Conservation (phyloP, 2,888 invertebrate genomes). For the Vannuccia rotundouncinata region DNA sequence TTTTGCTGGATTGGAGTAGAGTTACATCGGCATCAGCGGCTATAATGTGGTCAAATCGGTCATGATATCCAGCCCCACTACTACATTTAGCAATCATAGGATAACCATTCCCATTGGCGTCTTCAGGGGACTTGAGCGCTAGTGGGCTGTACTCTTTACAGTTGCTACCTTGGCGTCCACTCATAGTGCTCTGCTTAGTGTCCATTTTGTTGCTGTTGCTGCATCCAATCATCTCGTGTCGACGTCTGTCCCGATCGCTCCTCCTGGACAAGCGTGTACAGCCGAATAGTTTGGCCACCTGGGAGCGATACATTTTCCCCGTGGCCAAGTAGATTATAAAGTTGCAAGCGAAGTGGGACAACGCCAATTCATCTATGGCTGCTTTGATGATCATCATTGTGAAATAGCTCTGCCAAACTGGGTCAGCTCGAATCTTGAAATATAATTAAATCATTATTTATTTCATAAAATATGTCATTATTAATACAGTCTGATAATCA, state of each 20-base stretch:
- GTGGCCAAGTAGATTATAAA: constrained; percentile 48
- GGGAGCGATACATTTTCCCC: constrained; percentile 45
- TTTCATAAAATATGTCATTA: no score
- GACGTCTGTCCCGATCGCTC: background rate
- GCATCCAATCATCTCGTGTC: no score
- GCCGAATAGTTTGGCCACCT: background rate
- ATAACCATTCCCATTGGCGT: background rate
- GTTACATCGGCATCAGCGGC: background rate
- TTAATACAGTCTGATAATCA: no score
- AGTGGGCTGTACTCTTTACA: background rate
- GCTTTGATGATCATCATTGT: constrained; percentile 41
- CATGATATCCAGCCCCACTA: background rate
- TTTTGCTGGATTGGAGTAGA: background rate
- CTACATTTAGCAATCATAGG: background rate
- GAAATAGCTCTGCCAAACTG: constrained; percentile 45
- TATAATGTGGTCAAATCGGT: background rate
- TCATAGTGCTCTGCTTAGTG: no score
- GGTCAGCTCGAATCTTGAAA: constrained; percentile 43
- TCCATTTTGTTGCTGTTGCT: no score
- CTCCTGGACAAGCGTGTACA: background rate
- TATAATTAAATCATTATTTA: background rate
- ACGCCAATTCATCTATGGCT: constrained; percentile 46
- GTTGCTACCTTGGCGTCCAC: no score
- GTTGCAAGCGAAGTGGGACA: constrained; percentile 51
- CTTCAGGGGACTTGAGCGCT: no score